Conservation (phyloP, 2,113 vertebrate genomes). For the Pelodiscus sinensis region DNA sequence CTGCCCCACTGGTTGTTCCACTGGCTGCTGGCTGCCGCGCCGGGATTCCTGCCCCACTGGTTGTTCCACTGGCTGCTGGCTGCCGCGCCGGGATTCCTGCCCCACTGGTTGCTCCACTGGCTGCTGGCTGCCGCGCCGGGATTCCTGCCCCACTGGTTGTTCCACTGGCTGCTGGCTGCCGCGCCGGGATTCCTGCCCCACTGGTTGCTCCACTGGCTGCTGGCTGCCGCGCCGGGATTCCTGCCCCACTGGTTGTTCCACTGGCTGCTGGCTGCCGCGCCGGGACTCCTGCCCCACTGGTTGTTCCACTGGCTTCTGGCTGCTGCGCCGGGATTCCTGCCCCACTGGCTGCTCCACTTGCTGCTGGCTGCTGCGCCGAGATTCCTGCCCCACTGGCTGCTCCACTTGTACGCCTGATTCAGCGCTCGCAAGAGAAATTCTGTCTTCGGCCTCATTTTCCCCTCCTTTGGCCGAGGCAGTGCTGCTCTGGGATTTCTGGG, state of each 20-base stretch:
- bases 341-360: fast-evolving
- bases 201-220: fast-evolving
- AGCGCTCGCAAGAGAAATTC: fast-evolving
- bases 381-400: fast-evolving
- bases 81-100: fast-evolving
- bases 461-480: fast-evolving
- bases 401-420: fast-evolving
- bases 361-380: fast-evolving
- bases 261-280: fast-evolving
- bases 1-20: fast-evolving
- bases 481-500: not conserved
- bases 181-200: fast-evolving
- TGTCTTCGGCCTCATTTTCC: fast-evolving
- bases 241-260: fast-evolving
- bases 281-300: fast-evolving
- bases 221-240: fast-evolving
- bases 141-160: fast-evolving
- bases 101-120: fast-evolving
- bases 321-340: fast-evolving
- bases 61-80: fast-evolving
- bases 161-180: fast-evolving
- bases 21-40: fast-evolving
- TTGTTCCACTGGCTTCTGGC: fast-evolving
- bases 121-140: fast-evolving
- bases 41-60: fast-evolving